Conservation (phyloP, 2,113 vertebrate genomes). For the Xenopus borealis region DNA sequence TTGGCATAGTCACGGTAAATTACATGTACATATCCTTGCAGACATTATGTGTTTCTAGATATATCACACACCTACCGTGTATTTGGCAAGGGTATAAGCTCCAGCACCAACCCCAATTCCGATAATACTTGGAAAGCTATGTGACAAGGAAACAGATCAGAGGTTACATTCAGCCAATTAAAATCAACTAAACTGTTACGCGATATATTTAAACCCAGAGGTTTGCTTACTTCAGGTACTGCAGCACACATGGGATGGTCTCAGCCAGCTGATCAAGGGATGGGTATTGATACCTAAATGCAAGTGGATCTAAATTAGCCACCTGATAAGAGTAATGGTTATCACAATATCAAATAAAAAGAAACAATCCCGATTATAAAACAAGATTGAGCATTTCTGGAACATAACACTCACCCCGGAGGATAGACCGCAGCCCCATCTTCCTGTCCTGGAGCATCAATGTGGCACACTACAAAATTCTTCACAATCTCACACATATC, state of each 20-base stretch:
- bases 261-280: constrained; percentile 85
- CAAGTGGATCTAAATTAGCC: neutral
- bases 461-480: constrained; percentile 84
- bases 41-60: too few species aligned
- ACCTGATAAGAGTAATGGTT: neutral
- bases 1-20: too few species aligned
- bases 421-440: constrained; percentile 78
- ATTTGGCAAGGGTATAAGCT: constrained; percentile 79
- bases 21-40: too few species aligned
- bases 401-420: constrained; percentile 62
- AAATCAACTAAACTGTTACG: neutral
- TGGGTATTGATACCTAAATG: constrained; percentile 79
- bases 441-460: constrained; percentile 85
- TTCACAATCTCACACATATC: constrained; percentile 93
- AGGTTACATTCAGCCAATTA: neutral
- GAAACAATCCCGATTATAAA: neutral
- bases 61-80: constrained; percentile 67
- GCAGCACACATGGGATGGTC: constrained; percentile 83
- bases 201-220: too few species aligned
- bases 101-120: constrained; percentile 88
- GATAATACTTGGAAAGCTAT: constrained; percentile 82
- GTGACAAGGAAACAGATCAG: neutral
- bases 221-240: constrained; percentile 82
- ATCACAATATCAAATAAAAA: neutral
- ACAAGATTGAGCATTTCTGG: neutral